Conservation (phyloP, 2,888 invertebrate genomes). For the Tipula helvola region DNA sequence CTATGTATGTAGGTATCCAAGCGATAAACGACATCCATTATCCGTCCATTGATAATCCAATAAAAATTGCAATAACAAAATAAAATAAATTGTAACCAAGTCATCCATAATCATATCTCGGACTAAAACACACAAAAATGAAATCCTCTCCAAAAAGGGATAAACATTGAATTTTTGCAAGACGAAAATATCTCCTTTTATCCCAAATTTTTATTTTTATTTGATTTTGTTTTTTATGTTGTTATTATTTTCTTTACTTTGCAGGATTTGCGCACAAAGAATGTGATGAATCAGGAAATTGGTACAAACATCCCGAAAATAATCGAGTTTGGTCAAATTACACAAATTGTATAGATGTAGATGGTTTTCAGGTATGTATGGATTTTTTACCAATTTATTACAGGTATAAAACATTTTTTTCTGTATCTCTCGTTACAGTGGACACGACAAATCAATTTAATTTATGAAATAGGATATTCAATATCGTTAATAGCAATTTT, state of each 20-base stretch:
- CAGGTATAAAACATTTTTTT: background rate
- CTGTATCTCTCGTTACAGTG: constrained; percentile 39
- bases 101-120: background rate
- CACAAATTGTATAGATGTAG: constrained; percentile 69
- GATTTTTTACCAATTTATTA: background rate
- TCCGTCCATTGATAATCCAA: background rate
- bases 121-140: background rate
- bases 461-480: constrained; percentile 78
- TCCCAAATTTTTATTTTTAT: background rate
- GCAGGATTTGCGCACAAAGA: constrained; percentile 70
- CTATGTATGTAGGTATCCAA: background rate
- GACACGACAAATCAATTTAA: constrained; percentile 54
- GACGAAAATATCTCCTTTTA: background rate
- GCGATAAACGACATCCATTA: background rate
- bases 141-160: background rate
- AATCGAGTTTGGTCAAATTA: constrained; percentile 82
- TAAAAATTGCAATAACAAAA: background rate
- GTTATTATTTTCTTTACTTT: constrained; percentile 22
- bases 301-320: constrained; percentile 69
- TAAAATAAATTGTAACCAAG: background rate
- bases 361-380: constrained; percentile 49
- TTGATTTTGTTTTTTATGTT: background rate
- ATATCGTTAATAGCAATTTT: constrained; percentile 75
- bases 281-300: constrained; percentile 65
- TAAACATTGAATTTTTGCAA: background rate